Evolutionary conservation across 2,797 vertebrate species (phyloP).

Genomic region (Enteromius mattozi): DNA sequence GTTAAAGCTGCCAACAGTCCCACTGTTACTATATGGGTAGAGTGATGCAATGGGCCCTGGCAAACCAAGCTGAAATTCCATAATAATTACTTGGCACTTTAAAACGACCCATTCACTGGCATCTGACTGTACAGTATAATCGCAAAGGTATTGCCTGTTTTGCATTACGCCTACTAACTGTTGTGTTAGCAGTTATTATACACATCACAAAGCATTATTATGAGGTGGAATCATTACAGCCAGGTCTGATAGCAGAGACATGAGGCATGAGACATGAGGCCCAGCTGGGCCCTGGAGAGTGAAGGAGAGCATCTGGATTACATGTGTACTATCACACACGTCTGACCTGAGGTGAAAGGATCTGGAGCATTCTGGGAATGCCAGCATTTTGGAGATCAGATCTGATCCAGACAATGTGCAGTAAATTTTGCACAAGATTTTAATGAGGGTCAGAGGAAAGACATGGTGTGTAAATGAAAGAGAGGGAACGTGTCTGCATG

Average conservation of each 20-base stretch:
- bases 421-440: conserved; percentile 2
- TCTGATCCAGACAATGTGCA: background rate
- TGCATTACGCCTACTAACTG: background rate
- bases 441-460: conserved; percentile 12
- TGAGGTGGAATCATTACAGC: background rate
- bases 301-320: conserved; percentile 39
- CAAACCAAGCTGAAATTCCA: background rate
- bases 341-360: conserved; percentile 23
- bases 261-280: conserved; percentile 6
- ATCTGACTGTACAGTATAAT: background rate
- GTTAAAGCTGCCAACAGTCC: conserved; percentile 11
- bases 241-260: conserved; percentile 19
- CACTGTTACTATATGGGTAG: conserved; percentile 9
- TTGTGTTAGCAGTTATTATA: background rate
- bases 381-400: conserved; percentile 20
- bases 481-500: background rate
- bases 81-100: background rate
- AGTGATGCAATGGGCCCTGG: conserved; percentile 18
- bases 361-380: conserved; percentile 26
- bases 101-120: background rate
- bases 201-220: background rate
- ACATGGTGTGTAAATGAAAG: conserved; percentile 3
- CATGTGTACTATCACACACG: conserved; percentile 25
- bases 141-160: background rate
- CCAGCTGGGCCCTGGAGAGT: background rate